phyloP scores from a whole-genome alignment of 1,140 invertebrate species.

The Pachypeltis micranthus region DNA sequence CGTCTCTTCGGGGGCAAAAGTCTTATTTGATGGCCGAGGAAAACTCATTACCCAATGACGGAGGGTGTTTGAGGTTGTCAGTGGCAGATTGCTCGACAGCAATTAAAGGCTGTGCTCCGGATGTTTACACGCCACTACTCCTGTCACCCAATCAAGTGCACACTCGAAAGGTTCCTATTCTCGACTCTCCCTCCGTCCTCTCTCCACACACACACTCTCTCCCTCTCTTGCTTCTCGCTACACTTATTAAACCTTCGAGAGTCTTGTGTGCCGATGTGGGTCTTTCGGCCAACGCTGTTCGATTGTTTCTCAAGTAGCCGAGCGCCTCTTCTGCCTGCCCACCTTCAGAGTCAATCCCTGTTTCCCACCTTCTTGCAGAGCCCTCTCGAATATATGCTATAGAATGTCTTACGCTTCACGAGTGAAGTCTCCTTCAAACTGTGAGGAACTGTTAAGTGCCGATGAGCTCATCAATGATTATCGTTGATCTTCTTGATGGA shows the following conservation, averaged over 20 bases:
- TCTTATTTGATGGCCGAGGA: conserved; percentile 4
- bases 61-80: conserved; percentile 15
- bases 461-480: no score
- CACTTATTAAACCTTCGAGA: conserved; percentile 13
- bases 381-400: no score
- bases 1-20: no score
- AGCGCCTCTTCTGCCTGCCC: neutral
- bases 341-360: neutral
- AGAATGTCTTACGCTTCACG: no score
- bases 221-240: neutral
- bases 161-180: no score
- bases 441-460: no score
- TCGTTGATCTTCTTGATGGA: no score
- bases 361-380: no score
- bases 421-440: no score
- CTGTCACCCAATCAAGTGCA: conserved; percentile 13
- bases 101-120: conserved; percentile 11
- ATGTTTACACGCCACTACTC: conserved; percentile 11
- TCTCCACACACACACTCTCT: no score
- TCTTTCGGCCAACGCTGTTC: conserved; percentile 8
- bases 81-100: conserved; percentile 15
- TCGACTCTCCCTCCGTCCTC: no score
- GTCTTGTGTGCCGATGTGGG: neutral
- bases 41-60: conserved; percentile 10
- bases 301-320: neutral